Conservation (phyloP, 2,113 vertebrate species). For the Agapornis roseicollis region DNA sequence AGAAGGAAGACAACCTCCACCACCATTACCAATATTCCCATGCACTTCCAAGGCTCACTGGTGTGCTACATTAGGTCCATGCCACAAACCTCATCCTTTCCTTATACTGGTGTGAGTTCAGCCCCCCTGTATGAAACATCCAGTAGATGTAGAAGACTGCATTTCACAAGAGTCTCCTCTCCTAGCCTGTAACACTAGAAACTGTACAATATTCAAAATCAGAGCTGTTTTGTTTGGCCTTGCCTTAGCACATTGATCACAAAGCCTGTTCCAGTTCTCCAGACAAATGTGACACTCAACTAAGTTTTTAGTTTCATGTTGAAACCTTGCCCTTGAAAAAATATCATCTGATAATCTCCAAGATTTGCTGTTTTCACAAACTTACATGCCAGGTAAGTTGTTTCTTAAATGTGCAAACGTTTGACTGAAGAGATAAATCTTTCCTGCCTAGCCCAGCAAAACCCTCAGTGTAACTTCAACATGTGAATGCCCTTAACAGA, state of each 20-base stretch:
- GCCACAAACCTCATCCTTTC: background rate
- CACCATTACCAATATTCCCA: background rate
- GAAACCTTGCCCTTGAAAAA: background rate
- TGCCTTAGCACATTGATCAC: fast-evolving
- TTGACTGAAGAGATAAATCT: background rate
- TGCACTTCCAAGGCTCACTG: fast-evolving
- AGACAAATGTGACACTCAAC: background rate
- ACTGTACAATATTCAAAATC: background rate
- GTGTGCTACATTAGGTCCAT: background rate
- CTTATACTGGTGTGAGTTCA: background rate
- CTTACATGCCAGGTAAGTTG: background rate
- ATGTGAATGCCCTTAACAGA: background rate
- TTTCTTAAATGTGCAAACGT: background rate
- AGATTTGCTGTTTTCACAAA: background rate
- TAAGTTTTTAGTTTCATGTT: background rate
- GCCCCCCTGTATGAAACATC: background rate
- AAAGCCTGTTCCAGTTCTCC: background rate
- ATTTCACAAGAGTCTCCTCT: background rate
- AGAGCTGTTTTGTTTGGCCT: background rate
- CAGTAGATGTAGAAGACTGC: background rate
- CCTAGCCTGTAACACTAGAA: background rate
- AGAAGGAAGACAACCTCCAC: background rate
- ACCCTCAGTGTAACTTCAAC: background rate
- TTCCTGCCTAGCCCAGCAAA: background rate
- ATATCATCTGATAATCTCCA: background rate